Evolutionary conservation across 2,888 invertebrate species (phyloP), one percentile per base, ranked within the genome.

Genomic region (Coleophora deauratella): DNA sequence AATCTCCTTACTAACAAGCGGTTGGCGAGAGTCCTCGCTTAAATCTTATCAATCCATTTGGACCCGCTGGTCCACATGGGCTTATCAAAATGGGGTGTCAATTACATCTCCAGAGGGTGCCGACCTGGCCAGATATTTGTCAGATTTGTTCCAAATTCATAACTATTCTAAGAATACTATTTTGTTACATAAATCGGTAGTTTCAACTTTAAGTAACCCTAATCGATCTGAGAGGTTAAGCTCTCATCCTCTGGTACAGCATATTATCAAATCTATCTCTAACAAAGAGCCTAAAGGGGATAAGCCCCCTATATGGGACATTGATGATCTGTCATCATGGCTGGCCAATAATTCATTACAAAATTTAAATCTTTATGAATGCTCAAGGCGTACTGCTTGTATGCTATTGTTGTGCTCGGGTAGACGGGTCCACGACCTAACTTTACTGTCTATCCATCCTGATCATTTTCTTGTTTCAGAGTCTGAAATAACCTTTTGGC

Each of bases 61-160:
- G 42, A 36, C 37, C 8, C 30, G 42, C 8, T 50, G 48, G 50
- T 2, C 32, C 9, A 9, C 9, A 9, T 48, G 50, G 50, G 11
- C 33, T 9, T 9, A 10, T 2, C 9, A 27, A 15, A 8, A 47
- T 9, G 27, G 38, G 7, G 38, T 43, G 9, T 31, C 27, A 14
- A n/a, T 38, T 12, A 10, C 9, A 9, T 9, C 11, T 2, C 45
- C 43, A 15, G 37, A 13, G 9, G 45, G 42, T 9, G 33, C 33
- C 3, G 32, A 40, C n/a, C 21, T 44, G 4, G 46, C 46, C 8
- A 41, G 37, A 9, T 31, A 31, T 9, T n/a, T 31, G 3, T 31
- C 31, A 3, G 31, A 31, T n/a, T 9, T 31, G 3, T 31, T n/a
- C 9, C 31, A 31, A 6, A 3, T n/a, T 6, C 31, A 31, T 31